Percentiles rank a stretch among this genome's conserved stretches.
Evolutionary conservation across 2,797 vertebrate species (phyloP).

Genomic region (Oophaga sylvatica): DNA sequence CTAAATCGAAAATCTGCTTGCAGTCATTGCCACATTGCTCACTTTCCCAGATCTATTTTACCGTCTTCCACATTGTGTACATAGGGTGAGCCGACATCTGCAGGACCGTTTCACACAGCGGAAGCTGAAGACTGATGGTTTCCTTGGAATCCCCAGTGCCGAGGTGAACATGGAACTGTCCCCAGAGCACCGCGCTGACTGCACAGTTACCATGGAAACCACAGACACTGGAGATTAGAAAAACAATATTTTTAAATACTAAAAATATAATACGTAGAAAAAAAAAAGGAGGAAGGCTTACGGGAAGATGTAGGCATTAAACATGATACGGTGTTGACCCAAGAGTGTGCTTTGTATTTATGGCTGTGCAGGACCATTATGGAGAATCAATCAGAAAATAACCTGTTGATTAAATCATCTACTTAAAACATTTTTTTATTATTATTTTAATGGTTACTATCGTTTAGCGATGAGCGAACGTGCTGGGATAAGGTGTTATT

Average conservation of each 20-base stretch:
- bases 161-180: conserved; percentile 49
- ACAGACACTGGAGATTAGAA: conserved; percentile 37
- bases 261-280: conserved; percentile 29
- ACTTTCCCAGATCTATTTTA: not conserved
- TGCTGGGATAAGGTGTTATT: too few relatives aligned
- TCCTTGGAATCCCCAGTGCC: conserved; percentile 30
- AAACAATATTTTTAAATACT: conserved; percentile 38
- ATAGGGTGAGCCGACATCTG: conserved; percentile 7
- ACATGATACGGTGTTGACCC: not conserved
- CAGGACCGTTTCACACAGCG: not conserved
- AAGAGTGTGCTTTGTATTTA: not conserved
- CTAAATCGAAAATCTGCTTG: not conserved
- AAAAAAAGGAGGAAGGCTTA: not conserved
- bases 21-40: not conserved
- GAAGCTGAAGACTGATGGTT: conserved; percentile 30
- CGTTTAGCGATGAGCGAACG: too few relatives aligned
- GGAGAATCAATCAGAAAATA: too few relatives aligned
- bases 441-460: too few relatives aligned
- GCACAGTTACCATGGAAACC: conserved; percentile 50
- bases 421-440: too few relatives aligned
- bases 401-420: too few relatives aligned
- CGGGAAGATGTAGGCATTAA: not conserved
- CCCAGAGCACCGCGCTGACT: conserved; percentile 30
- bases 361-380: not conserved
- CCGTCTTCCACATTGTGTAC: not conserved